Evolutionary conservation across 2,113 vertebrate species (phyloP).

Genomic region (Mugil cephalus): DNA sequence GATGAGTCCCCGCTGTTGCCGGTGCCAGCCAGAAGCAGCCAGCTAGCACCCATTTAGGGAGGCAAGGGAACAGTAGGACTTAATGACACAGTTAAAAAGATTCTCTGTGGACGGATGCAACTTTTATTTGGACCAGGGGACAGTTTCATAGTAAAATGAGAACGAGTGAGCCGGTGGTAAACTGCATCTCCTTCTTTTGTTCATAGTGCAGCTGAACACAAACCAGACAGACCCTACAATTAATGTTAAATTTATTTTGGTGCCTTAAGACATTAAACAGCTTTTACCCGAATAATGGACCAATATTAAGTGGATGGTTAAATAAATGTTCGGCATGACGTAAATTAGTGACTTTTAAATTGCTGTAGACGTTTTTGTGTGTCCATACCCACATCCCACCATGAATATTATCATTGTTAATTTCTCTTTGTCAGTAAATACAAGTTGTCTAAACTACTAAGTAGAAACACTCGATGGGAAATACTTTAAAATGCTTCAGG

Average conservation of each 20-base stretch:
- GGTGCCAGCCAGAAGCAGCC: conserved; percentile 60
- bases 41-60: conserved; percentile 66
- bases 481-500: no score
- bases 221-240: not conserved
- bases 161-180: conserved; percentile 42
- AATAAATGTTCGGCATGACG: conserved; percentile 4
- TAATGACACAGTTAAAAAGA: conserved; percentile 72
- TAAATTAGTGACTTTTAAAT: not conserved
- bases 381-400: not conserved
- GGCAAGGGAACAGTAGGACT: conserved; percentile 59
- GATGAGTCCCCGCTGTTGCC: conserved; percentile 53
- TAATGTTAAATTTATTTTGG: conserved; percentile 2
- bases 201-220: conserved; percentile 14
- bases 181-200: conserved; percentile 20
- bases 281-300: not conserved
- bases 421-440: conserved; percentile 5
- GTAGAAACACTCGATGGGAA: not conserved
- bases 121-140: conserved; percentile 71
- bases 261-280: conserved; percentile 1
- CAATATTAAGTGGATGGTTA: conserved; percentile 11
- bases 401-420: not conserved
- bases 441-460: not conserved
- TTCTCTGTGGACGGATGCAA: conserved; percentile 64
- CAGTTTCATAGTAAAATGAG: conserved; percentile 62
- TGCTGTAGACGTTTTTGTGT: not conserved